These are phyloP conservation scores for Drosophila mojavensis DNA, from an alignment of 1,140 invertebrate species.

Conservation along the genomic window DNA sequence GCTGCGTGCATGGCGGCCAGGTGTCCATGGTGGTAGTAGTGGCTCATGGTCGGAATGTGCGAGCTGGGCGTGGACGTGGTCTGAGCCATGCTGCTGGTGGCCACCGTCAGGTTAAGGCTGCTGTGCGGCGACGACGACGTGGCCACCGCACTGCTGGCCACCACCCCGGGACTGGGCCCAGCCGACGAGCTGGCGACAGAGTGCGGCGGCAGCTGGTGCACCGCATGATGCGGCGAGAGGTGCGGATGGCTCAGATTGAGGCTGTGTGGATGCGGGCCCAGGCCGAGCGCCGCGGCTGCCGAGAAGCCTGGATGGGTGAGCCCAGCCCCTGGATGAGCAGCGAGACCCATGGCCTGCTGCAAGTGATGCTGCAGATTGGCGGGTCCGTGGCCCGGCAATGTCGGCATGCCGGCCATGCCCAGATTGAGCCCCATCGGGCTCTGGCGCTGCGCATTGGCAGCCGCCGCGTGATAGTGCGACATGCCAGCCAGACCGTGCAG, in stretches of 20 bases:
- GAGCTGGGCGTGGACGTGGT: conserved; percentile 71
- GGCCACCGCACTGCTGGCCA: conserved; percentile 44
- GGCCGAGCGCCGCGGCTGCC: conserved; percentile 63
- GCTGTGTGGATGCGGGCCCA: conserved; percentile 76
- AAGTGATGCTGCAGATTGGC: conserved; percentile 77
- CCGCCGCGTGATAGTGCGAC: conserved; percentile 79
- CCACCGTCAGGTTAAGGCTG: conserved; percentile 68
- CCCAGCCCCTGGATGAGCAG: conserved; percentile 61
- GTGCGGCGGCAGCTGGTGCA: conserved; percentile 72
- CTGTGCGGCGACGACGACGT: conserved; percentile 69
- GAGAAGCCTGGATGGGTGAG: conserved; percentile 76
- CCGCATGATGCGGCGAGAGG: conserved; percentile 79
- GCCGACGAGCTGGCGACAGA: conserved; percentile 54
- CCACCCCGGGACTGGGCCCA: conserved; percentile 52
- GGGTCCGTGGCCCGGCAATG: conserved; percentile 67
- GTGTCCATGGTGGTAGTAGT: conserved; percentile 75
- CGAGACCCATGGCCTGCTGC: conserved; percentile 72
- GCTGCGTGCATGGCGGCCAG: conserved; percentile 76
- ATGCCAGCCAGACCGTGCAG: conserved; percentile 70
- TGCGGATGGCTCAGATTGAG: conserved; percentile 80
- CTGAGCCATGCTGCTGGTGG: conserved; percentile 51
- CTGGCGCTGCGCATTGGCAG: conserved; percentile 74
- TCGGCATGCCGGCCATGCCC: conserved; percentile 67
- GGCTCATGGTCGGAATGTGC: conserved; percentile 78
- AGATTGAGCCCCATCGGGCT: conserved; percentile 80